phyloP scores from a whole-genome alignment of 2,888 invertebrate genomes.

The Homarus gammarus region DNA sequence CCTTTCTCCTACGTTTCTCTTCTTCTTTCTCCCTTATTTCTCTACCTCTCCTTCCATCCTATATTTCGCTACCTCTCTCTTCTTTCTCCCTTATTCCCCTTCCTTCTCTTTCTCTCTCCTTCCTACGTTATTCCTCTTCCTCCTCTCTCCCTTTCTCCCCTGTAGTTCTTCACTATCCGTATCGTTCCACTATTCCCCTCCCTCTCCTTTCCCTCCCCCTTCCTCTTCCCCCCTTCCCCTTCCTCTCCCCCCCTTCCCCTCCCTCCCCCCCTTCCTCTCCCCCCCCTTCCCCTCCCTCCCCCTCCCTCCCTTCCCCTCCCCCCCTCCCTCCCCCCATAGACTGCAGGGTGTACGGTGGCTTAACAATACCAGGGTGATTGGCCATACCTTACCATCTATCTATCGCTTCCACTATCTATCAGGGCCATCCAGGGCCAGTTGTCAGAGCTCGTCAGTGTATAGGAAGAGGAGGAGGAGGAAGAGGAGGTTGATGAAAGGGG shows the following conservation, averaged over 20 bases:
- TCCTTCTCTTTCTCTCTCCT: no score
- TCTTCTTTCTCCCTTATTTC: not conserved
- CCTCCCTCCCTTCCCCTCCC: not conserved
- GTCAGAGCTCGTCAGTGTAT: not conserved
- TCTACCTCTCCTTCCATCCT: no score
- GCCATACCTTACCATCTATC: not conserved
- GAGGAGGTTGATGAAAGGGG: not conserved
- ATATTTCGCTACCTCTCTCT: no score
- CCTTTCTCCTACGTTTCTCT: not conserved
- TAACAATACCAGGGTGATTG: no score
- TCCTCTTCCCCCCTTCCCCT: not conserved
- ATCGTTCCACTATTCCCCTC: no score
- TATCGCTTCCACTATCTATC: not conserved
- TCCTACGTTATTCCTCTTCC: no score
- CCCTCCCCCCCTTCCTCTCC: not conserved
- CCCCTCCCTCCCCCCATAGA: not conserved
- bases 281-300: not conserved
- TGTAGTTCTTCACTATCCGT: no score
- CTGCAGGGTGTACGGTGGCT: not conserved
- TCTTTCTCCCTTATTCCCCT: no score
- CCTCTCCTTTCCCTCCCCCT: not conserved
- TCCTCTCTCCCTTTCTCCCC: no score
- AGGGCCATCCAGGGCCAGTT: not conserved
- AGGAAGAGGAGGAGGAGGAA: not conserved
- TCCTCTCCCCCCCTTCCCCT: not conserved